These are phyloP conservation scores for Eulemur macaco DNA, from an alignment of 2,113 vertebrate genomes.

Conservation along the genomic window DNA sequence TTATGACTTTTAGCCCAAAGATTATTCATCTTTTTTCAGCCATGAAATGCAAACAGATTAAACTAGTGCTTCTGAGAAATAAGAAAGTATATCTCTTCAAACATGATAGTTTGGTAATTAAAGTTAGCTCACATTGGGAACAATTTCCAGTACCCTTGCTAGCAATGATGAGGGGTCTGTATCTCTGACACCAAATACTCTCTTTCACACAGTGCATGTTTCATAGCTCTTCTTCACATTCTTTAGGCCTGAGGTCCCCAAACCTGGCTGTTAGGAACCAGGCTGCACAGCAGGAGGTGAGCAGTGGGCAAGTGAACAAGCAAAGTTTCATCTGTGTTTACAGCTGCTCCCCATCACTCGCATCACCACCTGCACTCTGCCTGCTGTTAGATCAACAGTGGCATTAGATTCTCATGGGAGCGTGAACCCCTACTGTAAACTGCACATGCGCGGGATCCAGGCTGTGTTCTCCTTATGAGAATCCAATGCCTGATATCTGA, in stretches of 20 bases:
- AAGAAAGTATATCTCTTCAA: constrained; percentile 36
- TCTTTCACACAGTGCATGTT: background rate
- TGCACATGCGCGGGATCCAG: too few relatives aligned
- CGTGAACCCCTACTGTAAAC: too few relatives aligned
- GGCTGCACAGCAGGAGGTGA: too few relatives aligned
- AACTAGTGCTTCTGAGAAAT: constrained; percentile 54
- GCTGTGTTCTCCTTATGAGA: too few relatives aligned
- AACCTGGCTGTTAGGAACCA: too few relatives aligned
- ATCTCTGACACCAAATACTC: background rate
- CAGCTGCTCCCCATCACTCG: too few relatives aligned
- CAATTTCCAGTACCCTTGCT: background rate
- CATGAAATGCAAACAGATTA: constrained; percentile 56
- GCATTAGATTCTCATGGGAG: too few relatives aligned
- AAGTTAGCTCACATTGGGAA: constrained; percentile 39
- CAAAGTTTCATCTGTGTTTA: too few relatives aligned
- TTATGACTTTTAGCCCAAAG: constrained; percentile 70
- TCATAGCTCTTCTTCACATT: background rate
- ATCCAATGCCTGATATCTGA: too few relatives aligned
- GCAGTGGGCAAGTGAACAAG: too few relatives aligned
- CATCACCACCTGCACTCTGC: too few relatives aligned
- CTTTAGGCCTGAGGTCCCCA: background rate
- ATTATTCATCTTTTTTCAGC: constrained; percentile 52
- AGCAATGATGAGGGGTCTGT: background rate
- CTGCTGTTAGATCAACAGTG: too few relatives aligned
- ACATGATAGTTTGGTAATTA: background rate